These are phyloP conservation scores for Machimus atricapillus DNA, from an alignment of 2,888 invertebrate genomes.

Conservation along the genomic window DNA sequence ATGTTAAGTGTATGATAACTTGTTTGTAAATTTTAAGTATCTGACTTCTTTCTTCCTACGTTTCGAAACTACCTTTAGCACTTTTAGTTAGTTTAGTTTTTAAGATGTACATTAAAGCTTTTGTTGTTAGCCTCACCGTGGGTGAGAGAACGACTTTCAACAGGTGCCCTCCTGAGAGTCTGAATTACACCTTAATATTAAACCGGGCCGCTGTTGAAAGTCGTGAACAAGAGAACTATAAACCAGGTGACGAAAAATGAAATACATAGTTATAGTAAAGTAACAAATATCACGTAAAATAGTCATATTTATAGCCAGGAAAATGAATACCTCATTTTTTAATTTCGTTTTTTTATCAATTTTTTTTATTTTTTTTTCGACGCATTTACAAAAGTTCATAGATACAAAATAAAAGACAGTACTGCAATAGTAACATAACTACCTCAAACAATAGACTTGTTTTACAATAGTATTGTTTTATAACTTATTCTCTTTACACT, in stretches of 20 bases:
- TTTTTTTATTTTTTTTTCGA: constrained; percentile 42
- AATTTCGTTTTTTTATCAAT: too few relatives aligned
- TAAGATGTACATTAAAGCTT: constrained; percentile 24
- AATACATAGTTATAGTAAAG: background rate
- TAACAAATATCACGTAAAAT: constrained; percentile 21
- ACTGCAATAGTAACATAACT: constrained; percentile 63
- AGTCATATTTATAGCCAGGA: constrained; percentile 45
- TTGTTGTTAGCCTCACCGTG: constrained; percentile 19
- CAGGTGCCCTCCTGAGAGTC: constrained; percentile 54
- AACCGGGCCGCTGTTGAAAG: constrained; percentile 48
- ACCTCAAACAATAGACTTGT: constrained; percentile 55
- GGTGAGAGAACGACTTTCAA: constrained; percentile 31
- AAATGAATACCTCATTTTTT: constrained; percentile 50
- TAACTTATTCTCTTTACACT: constrained; percentile 23
- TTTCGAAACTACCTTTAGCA: constrained; percentile 6
- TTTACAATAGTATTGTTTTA: constrained; percentile 36
- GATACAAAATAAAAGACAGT: constrained; percentile 51
- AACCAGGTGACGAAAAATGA: background rate
- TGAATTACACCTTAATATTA: constrained; percentile 63
- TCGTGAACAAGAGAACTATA: background rate
- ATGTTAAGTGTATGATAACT: constrained; percentile 3
- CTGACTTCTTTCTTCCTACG: background rate
- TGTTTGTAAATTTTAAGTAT: constrained; percentile 21
- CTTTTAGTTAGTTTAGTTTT: constrained; percentile 20
- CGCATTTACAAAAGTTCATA: constrained; percentile 4